Conservation (phyloP, 2,113 vertebrate species). For the Crotalus horridus region DNA sequence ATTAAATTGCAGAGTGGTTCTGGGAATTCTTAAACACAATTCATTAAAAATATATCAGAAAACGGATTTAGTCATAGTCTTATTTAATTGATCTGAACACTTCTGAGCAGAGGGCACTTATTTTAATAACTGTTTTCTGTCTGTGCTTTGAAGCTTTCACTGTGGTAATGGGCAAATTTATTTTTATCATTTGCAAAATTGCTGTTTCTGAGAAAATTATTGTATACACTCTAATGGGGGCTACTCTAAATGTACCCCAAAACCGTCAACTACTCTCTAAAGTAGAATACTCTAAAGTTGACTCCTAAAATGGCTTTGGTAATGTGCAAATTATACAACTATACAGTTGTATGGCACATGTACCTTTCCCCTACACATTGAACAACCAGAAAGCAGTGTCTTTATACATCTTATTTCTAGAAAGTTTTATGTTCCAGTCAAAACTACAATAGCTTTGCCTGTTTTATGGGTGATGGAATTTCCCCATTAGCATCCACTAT, state of each 20-base stretch:
- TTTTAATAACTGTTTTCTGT: not conserved
- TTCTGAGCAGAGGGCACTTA: not conserved
- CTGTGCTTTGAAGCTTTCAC: not conserved
- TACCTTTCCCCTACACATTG: not conserved
- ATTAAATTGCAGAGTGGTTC: conserved; percentile 19
- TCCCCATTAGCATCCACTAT: not conserved
- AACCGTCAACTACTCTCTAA: not conserved
- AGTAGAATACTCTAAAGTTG: not conserved
- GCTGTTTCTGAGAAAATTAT: not conserved
- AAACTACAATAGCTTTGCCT: not conserved
- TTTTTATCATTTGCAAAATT: not conserved
- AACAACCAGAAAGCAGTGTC: not conserved
- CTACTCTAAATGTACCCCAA: not conserved
- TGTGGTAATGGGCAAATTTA: no score
- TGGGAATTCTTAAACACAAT: conserved; percentile 24
- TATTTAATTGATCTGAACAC: conserved; percentile 11
- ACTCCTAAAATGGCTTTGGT: not conserved
- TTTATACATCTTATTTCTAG: not conserved
- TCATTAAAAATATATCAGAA: conserved; percentile 17
- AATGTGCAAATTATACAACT: not conserved
- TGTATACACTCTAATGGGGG: not conserved
- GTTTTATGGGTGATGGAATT: not conserved
- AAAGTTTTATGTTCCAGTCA: not conserved
- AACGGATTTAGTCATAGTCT: not conserved
- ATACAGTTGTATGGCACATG: not conserved